These are phyloP conservation scores for Rhynchonycteris naso DNA, from an alignment of 2,797 vertebrate species.

Conservation along the genomic window DNA sequence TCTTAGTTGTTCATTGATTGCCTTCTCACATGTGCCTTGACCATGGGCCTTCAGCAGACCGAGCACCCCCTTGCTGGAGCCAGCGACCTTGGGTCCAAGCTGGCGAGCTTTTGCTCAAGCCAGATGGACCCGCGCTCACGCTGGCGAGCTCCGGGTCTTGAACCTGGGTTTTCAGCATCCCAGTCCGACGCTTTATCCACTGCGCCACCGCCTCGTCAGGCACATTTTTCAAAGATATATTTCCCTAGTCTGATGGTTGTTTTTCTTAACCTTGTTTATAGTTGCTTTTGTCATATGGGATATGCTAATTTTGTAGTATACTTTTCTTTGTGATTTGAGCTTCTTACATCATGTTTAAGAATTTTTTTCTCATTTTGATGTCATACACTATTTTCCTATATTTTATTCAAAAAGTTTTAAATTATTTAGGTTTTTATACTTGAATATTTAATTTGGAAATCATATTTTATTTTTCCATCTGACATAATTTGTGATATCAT, in stretches of 20 bases:
- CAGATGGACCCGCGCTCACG: too few relatives aligned
- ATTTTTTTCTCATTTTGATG: neutral
- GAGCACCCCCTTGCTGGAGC: too few relatives aligned
- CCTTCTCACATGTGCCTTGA: too few relatives aligned
- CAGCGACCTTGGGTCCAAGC: too few relatives aligned
- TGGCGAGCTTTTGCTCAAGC: too few relatives aligned
- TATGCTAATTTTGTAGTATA: neutral
- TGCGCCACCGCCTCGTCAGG: too few relatives aligned
- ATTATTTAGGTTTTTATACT: neutral
- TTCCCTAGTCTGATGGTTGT: neutral
- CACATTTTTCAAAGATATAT: neutral
- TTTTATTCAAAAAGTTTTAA: slow-evolving; percentile 24
- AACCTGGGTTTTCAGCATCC: too few relatives aligned
- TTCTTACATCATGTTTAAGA: slow-evolving; percentile 11
- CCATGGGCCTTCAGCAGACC: too few relatives aligned
- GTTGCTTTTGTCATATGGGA: neutral
- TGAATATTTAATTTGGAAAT: neutral
- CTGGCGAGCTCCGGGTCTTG: too few relatives aligned
- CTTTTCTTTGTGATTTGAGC: neutral
- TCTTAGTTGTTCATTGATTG: too few relatives aligned
- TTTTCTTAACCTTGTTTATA: neutral
- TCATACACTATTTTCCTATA: neutral
- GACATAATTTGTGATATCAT: neutral
- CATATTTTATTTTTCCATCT: neutral
- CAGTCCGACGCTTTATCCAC: too few relatives aligned